phyloP scores from a whole-genome alignment of 2,797 vertebrate species.

The Hypotaenidia okinawae region DNA sequence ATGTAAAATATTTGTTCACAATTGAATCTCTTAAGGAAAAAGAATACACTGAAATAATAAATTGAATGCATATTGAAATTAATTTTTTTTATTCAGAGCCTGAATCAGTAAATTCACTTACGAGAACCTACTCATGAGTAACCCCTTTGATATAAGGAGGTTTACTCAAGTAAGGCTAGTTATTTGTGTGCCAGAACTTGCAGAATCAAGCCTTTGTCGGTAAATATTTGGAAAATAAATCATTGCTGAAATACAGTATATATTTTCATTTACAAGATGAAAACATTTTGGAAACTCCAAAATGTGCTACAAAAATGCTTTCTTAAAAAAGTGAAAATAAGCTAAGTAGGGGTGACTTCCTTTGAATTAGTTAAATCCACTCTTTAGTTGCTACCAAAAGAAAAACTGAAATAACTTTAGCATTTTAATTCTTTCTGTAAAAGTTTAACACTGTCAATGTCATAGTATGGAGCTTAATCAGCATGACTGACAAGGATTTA shows the following conservation, averaged over 20 bases:
- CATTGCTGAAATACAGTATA: not conserved
- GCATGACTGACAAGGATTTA: conserved; percentile 65
- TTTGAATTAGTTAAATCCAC: conserved; percentile 59
- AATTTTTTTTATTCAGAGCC: not conserved
- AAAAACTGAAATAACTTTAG: conserved; percentile 40
- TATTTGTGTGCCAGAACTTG: not conserved
- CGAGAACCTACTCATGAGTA: not conserved
- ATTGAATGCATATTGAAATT: conserved; percentile 33
- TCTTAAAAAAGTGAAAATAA: conserved; percentile 9
- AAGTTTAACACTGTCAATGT: conserved; percentile 59
- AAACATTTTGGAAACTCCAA: conserved; percentile 13
- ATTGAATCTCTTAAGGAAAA: not conserved
- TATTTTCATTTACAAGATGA: not conserved
- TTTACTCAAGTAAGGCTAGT: not conserved
- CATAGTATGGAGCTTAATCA: conserved; percentile 62
- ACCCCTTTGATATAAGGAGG: not conserved
- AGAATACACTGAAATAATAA: not conserved
- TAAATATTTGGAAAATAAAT: conserved; percentile 30
- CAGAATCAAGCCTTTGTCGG: not conserved
- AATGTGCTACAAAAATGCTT: conserved; percentile 1
- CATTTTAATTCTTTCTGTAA: conserved; percentile 59
- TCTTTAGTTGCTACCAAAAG: conserved; percentile 26
- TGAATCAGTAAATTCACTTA: not conserved
- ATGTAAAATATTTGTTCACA: conserved; percentile 34
- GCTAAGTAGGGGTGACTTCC: conserved; percentile 30